phyloP scores from a whole-genome alignment of 2,888 invertebrate species.

The Theretra japonica region DNA sequence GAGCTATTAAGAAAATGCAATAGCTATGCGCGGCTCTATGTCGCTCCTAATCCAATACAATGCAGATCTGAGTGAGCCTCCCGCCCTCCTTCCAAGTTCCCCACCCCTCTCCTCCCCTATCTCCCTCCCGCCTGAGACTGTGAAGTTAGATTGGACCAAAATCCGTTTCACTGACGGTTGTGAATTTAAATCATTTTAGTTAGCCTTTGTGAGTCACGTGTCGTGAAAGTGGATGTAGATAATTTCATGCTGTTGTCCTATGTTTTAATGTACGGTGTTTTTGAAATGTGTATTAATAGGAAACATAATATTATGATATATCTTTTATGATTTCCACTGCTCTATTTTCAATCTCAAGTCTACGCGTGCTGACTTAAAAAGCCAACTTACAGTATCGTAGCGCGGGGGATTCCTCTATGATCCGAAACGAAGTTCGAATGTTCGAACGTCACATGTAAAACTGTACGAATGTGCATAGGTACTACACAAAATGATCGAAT shows the following conservation, averaged over 20 bases:
- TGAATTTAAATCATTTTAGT: conserved; percentile 24
- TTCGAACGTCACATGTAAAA: too few species aligned
- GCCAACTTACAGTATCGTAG: too few species aligned
- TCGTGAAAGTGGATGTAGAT: not conserved
- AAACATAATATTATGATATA: too few species aligned
- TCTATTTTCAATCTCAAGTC: too few species aligned
- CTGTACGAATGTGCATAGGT: too few species aligned
- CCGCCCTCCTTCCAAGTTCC: not conserved
- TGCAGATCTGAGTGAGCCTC: conserved; percentile 15
- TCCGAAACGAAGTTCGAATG: too few species aligned
- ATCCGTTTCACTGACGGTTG: conserved; percentile 7
- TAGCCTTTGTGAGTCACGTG: not conserved
- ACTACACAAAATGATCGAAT: too few species aligned
- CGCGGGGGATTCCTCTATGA: too few species aligned
- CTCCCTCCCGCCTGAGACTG: conserved; percentile 6
- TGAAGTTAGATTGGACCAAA: conserved; percentile 21
- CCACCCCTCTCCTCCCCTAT: not conserved
- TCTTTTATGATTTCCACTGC: too few species aligned
- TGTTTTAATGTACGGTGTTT: too few species aligned
- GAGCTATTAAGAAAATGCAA: conserved; percentile 14
- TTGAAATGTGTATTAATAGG: too few species aligned
- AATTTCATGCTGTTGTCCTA: not conserved
- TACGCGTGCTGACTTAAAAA: too few species aligned
- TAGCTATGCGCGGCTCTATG: not conserved
- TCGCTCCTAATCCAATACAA: conserved; percentile 13